phyloP scores from a whole-genome alignment of 2,797 vertebrate genomes.

The Potorous gilbertii region DNA sequence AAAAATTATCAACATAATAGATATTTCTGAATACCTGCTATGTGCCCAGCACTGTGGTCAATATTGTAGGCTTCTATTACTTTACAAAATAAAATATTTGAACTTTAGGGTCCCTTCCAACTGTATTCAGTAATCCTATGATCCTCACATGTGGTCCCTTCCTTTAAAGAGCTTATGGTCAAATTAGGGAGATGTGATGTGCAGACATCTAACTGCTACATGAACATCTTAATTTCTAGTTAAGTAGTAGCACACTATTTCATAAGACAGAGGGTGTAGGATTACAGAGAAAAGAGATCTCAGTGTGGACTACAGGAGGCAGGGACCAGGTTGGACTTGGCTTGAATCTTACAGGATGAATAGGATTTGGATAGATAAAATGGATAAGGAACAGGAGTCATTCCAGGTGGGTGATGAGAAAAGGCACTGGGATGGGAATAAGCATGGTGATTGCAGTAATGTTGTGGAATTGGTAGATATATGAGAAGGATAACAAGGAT shows the following conservation, averaged over 20 bases:
- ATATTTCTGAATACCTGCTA: not conserved
- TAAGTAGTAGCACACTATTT: not conserved
- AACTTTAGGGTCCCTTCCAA: not conserved
- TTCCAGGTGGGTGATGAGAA: not conserved
- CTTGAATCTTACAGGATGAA: not conserved
- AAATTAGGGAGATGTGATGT: not conserved
- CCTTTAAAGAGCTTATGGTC: not conserved
- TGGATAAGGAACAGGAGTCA: not conserved
- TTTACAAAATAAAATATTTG: not conserved
- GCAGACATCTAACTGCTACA: not conserved
- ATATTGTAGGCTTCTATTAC: not conserved
- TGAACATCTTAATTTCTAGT: not conserved
- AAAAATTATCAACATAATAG: not conserved
- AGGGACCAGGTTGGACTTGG: not conserved
- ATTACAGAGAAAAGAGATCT: not conserved
- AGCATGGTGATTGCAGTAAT: not conserved
- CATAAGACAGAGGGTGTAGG: not conserved
- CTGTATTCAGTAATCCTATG: not conserved
- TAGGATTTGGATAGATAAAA: not conserved
- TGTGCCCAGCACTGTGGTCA: not conserved
- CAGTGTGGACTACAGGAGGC: not conserved
- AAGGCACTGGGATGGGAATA: not conserved
- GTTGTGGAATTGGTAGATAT: not conserved
- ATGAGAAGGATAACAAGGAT: not conserved
- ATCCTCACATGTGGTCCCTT: not conserved